Evolutionary conservation across 2,797 vertebrate species (phyloP).

Genomic region (Vireo griseus): DNA sequence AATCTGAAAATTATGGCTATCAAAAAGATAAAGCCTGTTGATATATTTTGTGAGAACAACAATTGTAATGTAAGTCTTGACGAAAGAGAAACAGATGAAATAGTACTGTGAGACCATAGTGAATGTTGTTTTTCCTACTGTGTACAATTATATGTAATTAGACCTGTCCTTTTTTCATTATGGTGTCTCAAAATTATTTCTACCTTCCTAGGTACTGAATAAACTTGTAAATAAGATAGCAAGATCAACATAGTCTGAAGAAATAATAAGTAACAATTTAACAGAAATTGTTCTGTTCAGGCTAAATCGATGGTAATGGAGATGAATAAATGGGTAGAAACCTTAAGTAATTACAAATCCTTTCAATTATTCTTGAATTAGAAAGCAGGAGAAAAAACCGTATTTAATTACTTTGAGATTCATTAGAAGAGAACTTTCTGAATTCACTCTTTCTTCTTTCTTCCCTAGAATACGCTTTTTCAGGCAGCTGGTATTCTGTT

Average conservation of each 20-base stretch:
- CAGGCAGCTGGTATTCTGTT: neutral
- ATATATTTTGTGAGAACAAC: constrained; percentile 27
- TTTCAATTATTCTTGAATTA: constrained; percentile 57
- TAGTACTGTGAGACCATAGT: neutral
- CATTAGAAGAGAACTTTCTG: constrained; percentile 11
- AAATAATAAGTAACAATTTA: constrained; percentile 61
- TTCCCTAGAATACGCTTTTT: neutral
- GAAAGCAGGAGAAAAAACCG: constrained; percentile 9
- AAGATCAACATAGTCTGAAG: constrained; percentile 34
- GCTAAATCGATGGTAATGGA: constrained; percentile 39
- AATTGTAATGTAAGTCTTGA: neutral
- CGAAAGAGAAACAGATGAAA: constrained; percentile 26
- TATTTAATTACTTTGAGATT: constrained; percentile 31
- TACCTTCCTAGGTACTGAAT: constrained; percentile 26
- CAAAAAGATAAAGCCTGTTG: constrained; percentile 7
- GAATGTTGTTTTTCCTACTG: constrained; percentile 30
- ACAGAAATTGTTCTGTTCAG: constrained; percentile 32
- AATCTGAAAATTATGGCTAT: constrained; percentile 21
- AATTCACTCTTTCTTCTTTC: neutral
- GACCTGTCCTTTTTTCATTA: constrained; percentile 33
- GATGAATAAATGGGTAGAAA: constrained; percentile 39
- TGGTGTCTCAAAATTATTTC: constrained; percentile 48
- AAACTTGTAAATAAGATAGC: constrained; percentile 27
- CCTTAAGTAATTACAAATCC: constrained; percentile 45
- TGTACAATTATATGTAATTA: constrained; percentile 57